Base-by-base conservation (phyloP, 2,888 invertebrate species). In the Polydesmus complanatus region DNA sequence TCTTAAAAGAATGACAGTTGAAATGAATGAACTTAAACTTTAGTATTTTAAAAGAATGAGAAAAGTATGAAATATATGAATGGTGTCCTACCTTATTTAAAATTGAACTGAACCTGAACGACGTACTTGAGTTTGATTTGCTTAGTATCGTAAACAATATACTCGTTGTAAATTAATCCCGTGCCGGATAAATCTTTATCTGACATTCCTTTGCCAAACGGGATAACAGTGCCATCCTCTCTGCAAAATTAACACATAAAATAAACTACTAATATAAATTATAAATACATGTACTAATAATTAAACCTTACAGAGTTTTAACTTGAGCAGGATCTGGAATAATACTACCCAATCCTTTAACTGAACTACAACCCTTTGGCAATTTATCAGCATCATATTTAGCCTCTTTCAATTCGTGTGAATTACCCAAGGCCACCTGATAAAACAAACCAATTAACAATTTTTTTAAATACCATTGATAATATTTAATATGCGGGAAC, bases 111-210 rank as follows among this genome's bases (percentile, higher is more conserved):
- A 2, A 77, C 70, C 67, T 77, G 72, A 21, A 78, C 67, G 1
- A 77, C 68, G 65, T 77, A 78, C 61, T 71, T 70, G 72, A 77
- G 72, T 61, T 69, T 70, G 47, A 78, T 71, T 68, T 78, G 78
- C 19, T 68, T 68, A 1, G 71, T 70, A 66, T 76, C 68, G 66
- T 78, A 78, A 5, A 78, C 78, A 55, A 78, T 73, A 66, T 72
- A 78, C 68, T 78, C 78, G 66, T 79, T 78, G 69, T 78, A 79
- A 65, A 73, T 71, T n/a, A 78, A 72, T 0, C 73, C 70, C 65
- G 69, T 73, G 18, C 70, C 71, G 21, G 58, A 51, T 57, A 71
- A 71, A 8, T 62, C 66, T 2, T 68, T 66, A 2, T 68, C 67
- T 60, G 22, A 71, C 65, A n/a, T 26, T 67, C 65, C 63, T 72